These are phyloP conservation scores for Malurus cyaneus DNA, from an alignment of 2,113 vertebrate species.

Conservation along the genomic window DNA sequence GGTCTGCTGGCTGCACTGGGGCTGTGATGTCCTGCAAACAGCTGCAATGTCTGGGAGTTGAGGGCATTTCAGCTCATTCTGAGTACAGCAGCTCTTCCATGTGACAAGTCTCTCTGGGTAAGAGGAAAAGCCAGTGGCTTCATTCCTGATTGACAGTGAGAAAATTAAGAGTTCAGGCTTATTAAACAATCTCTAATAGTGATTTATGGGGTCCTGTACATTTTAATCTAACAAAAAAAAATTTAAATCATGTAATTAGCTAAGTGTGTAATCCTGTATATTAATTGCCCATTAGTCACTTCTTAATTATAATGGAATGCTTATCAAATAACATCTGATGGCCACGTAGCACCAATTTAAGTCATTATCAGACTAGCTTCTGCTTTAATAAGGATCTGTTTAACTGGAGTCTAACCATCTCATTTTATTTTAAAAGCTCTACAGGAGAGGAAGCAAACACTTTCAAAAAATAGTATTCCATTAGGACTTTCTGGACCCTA, in stretches of 20 bases:
- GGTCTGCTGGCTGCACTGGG: neutral
- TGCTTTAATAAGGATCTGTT: conserved; percentile 9
- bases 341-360: conserved; percentile 21
- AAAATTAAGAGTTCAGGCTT: conserved; percentile 37
- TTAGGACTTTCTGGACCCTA: neutral
- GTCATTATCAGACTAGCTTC: conserved; percentile 20
- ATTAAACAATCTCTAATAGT: conserved; percentile 45
- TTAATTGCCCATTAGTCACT: conserved; percentile 59
- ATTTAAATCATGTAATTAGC: conserved; percentile 53
- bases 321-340: conserved; percentile 63
- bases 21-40: neutral
- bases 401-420: neutral
- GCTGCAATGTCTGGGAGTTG: neutral
- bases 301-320: conserved; percentile 62
- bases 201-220: conserved; percentile 59
- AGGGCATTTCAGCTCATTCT: neutral
- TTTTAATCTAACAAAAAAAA: conserved; percentile 57
- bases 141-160: neutral
- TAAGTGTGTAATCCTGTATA: conserved; percentile 54
- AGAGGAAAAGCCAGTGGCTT: neutral
- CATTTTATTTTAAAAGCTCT: neutral
- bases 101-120: neutral
- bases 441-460: neutral
- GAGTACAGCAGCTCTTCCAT: neutral
- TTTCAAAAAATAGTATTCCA: neutral